Evolutionary conservation across 2,113 vertebrate genomes (phyloP), one percentile per base, ranked within the genome.

Genomic region (Cololabis saira): DNA sequence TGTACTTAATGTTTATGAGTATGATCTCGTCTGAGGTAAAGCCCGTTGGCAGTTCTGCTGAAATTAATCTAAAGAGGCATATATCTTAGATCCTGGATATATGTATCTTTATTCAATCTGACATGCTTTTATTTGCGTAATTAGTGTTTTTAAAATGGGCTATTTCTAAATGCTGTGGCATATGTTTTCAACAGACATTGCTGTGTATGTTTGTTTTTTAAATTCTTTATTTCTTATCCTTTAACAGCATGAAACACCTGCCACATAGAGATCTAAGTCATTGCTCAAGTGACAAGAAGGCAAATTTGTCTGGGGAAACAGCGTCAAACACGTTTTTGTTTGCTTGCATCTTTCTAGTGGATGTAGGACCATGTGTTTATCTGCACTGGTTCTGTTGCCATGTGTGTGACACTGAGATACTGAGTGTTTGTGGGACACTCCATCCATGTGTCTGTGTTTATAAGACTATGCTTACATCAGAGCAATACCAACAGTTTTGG

Each of bases 401-500:
- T 54, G 60, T 57, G 55, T 73, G 59, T 67, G 70, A 56, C 55
- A 37, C 50, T 60, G 40, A 42, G 55, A 69, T 53, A 47, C 45
- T 33, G 45, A 48, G 41, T 81, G 59, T 78, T 66, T 80, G 54
- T 48, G 42, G 62, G 67, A 63, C 24, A 24, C 33, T 74, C 54
- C 40, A 13, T 61, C 53, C 37, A 33, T 49, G 6, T 27, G 64
- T 76, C 61, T 43, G 65, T 44, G 69, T 64, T 49, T 43, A 37
- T 18, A 47, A 40, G 63, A 54, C 69, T 50, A 51, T 83, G 76
- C 78, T 86, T 80, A 71, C 71, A 59, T 53, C 62, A 71, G 43
- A 75, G 77, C 63, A 78, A 81, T 60, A 87, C 77, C 64, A 75
- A 88, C 62, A 71, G 76, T 80, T 81, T 71, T 58, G 85, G 75